Conservation (phyloP, 2,797 vertebrate species). For the Pseudomugil gertrudae region DNA sequence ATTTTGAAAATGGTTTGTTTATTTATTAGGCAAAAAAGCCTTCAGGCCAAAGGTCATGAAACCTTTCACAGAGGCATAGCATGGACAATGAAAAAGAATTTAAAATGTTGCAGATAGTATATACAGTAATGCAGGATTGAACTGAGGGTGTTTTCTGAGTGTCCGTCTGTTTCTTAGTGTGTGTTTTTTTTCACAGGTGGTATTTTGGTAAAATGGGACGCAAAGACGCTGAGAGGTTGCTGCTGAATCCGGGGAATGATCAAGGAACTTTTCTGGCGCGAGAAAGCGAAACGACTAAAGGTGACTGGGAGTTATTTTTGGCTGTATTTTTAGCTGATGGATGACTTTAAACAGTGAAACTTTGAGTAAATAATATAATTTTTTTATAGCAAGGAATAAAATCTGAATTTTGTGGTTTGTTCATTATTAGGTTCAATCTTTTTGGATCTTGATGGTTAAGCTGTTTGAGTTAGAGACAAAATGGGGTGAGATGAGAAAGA, state of each 20-base stretch:
- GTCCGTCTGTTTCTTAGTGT: neutral
- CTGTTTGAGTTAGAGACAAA: neutral
- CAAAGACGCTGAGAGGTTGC: slow-evolving; percentile 94
- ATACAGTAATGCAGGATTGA: neutral
- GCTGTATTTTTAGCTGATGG: accelerated
- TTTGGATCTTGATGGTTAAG: neutral
- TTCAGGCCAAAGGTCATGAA: neutral
- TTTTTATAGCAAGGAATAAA: neutral
- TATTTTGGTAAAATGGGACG: slow-evolving; percentile 99
- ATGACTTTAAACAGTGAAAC: neutral
- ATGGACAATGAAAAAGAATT: neutral
- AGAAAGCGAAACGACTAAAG: slow-evolving; percentile 98
- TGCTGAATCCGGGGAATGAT: slow-evolving; percentile 93
- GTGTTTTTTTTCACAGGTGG: slow-evolving; percentile 81
- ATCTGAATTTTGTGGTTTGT: neutral
- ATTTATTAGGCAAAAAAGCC: neutral
- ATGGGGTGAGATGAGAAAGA: neutral
- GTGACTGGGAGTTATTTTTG: slow-evolving; percentile 63
- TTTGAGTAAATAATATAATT: neutral
- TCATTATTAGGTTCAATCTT: neutral
- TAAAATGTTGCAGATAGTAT: neutral
- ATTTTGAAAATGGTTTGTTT: neutral
- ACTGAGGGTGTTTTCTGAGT: neutral
- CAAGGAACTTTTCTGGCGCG: slow-evolving; percentile 93
- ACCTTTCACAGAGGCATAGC: neutral